These are phyloP conservation scores for Meriones psammophilus DNA, from an alignment of 2,797 vertebrate species.

Conservation along the genomic window DNA sequence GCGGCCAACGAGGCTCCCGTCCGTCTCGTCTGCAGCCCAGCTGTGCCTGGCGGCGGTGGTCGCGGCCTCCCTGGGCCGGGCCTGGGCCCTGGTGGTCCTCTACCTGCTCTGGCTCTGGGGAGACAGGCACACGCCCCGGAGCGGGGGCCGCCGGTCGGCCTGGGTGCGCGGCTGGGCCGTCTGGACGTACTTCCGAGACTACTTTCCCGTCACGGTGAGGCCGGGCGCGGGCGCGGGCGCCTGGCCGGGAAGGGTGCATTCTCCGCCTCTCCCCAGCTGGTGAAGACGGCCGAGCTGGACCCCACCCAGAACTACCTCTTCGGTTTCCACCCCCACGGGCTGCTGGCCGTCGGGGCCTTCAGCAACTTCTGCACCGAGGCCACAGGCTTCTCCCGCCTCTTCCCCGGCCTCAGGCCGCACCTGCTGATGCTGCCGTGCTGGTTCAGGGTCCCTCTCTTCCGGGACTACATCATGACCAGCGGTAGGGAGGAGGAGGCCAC, in stretches of 20 bases:
- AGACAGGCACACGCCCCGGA: constrained; percentile 89
- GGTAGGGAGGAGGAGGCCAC: constrained; percentile 81
- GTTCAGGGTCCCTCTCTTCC: constrained; percentile 91
- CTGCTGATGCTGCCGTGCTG: constrained; percentile 92
- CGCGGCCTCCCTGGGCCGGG: constrained; percentile 86
- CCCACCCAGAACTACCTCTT: constrained; percentile 74
- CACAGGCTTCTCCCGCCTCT: constrained; percentile 88
- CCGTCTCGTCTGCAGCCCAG: constrained; percentile 85
- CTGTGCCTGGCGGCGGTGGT: constrained; percentile 88
- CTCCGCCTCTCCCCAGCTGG: constrained; percentile 50
- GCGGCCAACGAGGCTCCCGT: too few relatives aligned
- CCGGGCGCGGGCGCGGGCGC: too few relatives aligned
- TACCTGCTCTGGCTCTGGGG: constrained; percentile 91
- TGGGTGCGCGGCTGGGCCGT: constrained; percentile 88
- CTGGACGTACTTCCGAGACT: constrained; percentile 90
- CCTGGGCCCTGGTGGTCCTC: constrained; percentile 88
- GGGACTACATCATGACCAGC: constrained; percentile 91
- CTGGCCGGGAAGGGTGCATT: fast-evolving
- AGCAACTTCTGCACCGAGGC: constrained; percentile 81
- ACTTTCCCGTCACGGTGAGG: constrained; percentile 90
- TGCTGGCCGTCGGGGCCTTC: constrained; percentile 76
- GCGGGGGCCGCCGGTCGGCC: constrained; percentile 86
- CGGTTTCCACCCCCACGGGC: constrained; percentile 75
- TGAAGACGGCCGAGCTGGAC: constrained; percentile 68
- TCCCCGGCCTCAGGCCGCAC: constrained; percentile 88